Percentiles rank a stretch among this genome's conserved stretches.
phyloP scores from a whole-genome alignment of 2,113 vertebrate species.

The Macquaria ambigua region DNA sequence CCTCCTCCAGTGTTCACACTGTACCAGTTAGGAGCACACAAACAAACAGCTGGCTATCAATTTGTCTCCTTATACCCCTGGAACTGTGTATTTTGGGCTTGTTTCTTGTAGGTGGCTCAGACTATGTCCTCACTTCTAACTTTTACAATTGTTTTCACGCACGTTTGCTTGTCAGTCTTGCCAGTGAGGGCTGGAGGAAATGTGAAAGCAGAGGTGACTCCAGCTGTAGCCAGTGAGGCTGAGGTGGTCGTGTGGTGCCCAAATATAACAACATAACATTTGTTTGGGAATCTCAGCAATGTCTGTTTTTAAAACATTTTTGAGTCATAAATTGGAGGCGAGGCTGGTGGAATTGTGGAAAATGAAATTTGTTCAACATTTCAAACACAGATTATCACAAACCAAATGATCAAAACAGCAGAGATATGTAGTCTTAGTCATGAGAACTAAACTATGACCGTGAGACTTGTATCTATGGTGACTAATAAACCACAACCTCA shows the following conservation, averaged over 20 bases:
- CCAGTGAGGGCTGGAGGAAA: not conserved
- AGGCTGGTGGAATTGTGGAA: not conserved
- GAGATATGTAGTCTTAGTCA: not conserved
- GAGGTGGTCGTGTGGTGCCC: not conserved
- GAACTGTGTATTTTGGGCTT: not conserved
- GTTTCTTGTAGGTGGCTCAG: not conserved
- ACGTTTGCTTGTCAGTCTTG: not conserved
- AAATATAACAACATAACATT: conserved; percentile 14
- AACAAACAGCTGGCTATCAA: not conserved
- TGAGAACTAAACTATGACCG: conserved; percentile 1
- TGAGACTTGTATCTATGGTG: conserved; percentile 13
- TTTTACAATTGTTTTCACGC: not conserved
- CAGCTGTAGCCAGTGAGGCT: not conserved
- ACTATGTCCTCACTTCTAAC: not conserved
- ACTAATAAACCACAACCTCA: conserved; percentile 21
- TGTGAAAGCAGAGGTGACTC: not conserved
- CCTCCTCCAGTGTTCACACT: not conserved
- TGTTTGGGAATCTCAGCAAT: not conserved
- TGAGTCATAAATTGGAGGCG: not conserved
- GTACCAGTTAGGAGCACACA: not conserved
- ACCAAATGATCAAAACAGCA: not conserved
- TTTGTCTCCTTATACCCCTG: not conserved
- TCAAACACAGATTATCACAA: conserved; percentile 13
- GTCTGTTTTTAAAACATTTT: conserved; percentile 3
- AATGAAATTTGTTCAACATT: not conserved